These are phyloP conservation scores for Phoeniculus purpureus DNA, from an alignment of 2,797 vertebrate genomes.

Conservation along the genomic window DNA sequence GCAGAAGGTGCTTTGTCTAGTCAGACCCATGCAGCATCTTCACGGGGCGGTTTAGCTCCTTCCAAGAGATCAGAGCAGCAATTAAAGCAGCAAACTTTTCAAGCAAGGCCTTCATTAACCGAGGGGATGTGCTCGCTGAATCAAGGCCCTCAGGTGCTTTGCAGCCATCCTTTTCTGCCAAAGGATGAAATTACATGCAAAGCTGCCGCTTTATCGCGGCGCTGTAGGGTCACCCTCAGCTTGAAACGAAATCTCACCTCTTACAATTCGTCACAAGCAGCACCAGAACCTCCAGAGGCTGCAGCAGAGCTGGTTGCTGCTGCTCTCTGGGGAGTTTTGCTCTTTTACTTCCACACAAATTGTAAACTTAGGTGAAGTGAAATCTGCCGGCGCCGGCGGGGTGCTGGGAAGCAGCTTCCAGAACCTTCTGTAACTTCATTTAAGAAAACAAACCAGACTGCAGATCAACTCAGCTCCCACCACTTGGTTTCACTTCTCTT, in stretches of 20 bases:
- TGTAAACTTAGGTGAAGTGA: not conserved
- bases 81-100: conserved; percentile 52
- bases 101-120: conserved; percentile 27
- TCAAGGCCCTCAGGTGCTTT: conserved; percentile 35
- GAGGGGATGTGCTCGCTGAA: not conserved
- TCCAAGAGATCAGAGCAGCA: conserved; percentile 48
- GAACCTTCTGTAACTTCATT: not conserved
- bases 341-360: not conserved
- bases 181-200: conserved; percentile 17
- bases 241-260: conserved; percentile 7
- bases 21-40: not conserved
- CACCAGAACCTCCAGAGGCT: not conserved
- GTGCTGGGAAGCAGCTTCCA: not conserved
- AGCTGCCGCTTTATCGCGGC: conserved; percentile 6
- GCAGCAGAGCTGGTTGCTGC: not conserved
- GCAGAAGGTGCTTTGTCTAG: not conserved
- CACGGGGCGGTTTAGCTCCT: not conserved
- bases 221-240: conserved; percentile 47
- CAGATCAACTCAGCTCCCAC: not conserved
- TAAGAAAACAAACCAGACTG: not conserved
- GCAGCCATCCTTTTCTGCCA: conserved; percentile 19
- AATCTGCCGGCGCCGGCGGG: not conserved
- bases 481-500: not conserved
- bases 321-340: not conserved
- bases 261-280: not conserved